phyloP scores from a whole-genome alignment of 2,797 vertebrate species.

The Lacerta agilis region DNA sequence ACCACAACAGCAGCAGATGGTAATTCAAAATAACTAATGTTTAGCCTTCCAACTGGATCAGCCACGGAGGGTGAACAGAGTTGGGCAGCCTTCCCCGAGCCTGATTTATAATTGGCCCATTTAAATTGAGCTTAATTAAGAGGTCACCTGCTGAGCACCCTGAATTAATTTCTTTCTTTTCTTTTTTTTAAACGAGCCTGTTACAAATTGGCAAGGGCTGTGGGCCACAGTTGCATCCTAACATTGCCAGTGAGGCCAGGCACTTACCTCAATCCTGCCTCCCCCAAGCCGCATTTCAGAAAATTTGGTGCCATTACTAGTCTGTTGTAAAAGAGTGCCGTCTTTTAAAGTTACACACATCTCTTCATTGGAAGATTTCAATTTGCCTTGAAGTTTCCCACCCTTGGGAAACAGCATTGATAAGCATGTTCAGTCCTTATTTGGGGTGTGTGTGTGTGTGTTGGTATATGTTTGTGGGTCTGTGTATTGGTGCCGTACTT shows the following conservation, averaged over 20 bases:
- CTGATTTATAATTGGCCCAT: background rate
- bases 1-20: background rate
- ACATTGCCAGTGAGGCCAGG: background rate
- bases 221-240: too few species aligned
- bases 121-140: background rate
- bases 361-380: background rate
- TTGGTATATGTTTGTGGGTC: too few species aligned
- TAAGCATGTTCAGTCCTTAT: background rate
- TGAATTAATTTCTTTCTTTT: background rate
- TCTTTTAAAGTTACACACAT: background rate
- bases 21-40: background rate
- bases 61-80: background rate
- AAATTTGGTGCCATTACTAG: background rate
- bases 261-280: too few species aligned
- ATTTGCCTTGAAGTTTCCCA: background rate
- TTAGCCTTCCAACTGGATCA: background rate
- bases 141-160: background rate
- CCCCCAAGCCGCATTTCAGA: background rate
- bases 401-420: too few species aligned
- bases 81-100: background rate
- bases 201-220: background rate
- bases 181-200: background rate
- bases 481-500: too few species aligned
- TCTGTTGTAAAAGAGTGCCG: too few species aligned
- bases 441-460: too few species aligned